Conservation (phyloP, 1,140 invertebrate genomes). For the Hyphantria cunea region DNA sequence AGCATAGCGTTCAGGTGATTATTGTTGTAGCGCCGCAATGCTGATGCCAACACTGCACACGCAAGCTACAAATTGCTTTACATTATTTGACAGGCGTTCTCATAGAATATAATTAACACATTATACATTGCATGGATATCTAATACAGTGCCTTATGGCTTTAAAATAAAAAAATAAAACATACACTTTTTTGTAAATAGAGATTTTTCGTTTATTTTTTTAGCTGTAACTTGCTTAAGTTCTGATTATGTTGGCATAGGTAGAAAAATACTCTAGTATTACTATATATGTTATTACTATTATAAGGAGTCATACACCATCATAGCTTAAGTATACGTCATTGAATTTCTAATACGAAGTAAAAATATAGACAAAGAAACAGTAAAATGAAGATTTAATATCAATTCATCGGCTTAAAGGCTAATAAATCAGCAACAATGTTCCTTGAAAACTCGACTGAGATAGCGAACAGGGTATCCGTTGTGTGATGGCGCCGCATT, state of each 20-base stretch:
- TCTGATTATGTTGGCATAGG: too few species aligned
- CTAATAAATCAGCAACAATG: constrained; percentile 31
- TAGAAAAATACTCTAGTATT: too few species aligned
- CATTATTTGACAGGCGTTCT: constrained; percentile 21
- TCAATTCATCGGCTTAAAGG: constrained; percentile 1
- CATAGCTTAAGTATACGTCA: too few species aligned
- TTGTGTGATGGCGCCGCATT: constrained; percentile 28
- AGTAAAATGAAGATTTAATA: constrained; percentile 19
- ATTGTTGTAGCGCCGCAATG: constrained; percentile 5
- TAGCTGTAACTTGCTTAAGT: too few species aligned
- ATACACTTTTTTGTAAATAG: too few species aligned
- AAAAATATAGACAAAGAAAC: constrained; percentile 1
- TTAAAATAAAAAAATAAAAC: too few species aligned
- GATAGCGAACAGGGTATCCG: constrained; percentile 18
- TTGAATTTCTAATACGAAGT: too few species aligned
- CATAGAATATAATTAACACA: too few species aligned
- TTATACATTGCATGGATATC: background rate
- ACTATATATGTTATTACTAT: too few species aligned
- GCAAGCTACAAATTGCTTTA: constrained; percentile 15
- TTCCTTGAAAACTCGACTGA: constrained; percentile 15
- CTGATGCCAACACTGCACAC: constrained; percentile 5
- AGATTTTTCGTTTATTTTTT: too few species aligned
- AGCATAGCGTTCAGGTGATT: too few species aligned
- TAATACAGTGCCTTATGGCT: background rate
- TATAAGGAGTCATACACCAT: too few species aligned